phyloP scores from a whole-genome alignment of 2,888 invertebrate species.

The Ecdyonurus torrentis region DNA sequence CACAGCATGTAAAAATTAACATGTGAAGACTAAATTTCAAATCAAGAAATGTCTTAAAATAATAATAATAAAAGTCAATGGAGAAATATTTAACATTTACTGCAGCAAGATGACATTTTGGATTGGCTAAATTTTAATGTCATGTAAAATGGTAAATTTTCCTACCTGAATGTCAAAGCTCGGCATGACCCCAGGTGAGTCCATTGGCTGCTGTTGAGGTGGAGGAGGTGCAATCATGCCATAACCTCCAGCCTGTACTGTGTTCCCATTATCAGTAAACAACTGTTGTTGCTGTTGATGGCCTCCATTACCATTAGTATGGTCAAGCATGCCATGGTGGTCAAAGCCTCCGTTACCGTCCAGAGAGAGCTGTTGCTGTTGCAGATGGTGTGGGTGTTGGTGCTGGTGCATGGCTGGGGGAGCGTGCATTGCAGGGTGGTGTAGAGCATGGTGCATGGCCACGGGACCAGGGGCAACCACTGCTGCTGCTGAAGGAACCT shows the following conservation, averaged over 20 bases:
- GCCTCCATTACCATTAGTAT: neutral
- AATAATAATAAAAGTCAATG: no score
- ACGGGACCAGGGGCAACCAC: neutral
- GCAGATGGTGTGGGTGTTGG: neutral
- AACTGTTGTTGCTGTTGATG: conserved; percentile 2
- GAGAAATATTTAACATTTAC: no score
- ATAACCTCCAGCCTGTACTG: neutral
- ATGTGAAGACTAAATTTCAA: no score
- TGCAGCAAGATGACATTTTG: no score
- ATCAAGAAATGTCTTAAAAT: no score
- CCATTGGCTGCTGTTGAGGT: conserved; percentile 17
- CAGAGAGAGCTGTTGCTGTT: neutral
- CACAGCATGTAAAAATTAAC: no score
- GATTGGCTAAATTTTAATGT: neutral
- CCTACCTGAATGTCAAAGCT: conserved; percentile 64
- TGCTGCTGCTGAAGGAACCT: neutral
- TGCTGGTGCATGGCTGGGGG: neutral
- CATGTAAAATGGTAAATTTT: no score
- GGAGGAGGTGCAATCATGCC: conserved; percentile 1
- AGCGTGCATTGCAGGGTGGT: neutral
- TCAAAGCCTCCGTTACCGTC: neutral
- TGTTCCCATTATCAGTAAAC: neutral
- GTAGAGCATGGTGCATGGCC: neutral
- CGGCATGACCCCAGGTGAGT: conserved; percentile 20
- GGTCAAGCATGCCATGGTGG: neutral